A percentile compares a stretch with the other conserved stretches of the same genome.
Conservation (phyloP, 2,113 vertebrate species). For the Picathartes gymnocephalus region DNA sequence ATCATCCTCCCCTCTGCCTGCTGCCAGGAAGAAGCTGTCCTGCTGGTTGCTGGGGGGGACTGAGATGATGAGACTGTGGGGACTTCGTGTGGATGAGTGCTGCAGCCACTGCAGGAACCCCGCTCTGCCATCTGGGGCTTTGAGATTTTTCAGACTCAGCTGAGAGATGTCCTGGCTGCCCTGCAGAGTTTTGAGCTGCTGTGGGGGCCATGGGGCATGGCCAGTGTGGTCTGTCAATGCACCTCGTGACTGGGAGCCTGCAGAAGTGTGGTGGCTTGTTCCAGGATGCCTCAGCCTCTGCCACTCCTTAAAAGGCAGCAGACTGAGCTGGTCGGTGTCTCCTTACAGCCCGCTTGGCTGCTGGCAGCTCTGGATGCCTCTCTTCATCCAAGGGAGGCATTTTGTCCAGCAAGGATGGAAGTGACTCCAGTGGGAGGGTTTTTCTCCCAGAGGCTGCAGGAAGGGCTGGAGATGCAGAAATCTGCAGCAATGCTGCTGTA, state of each 20-base stretch:
- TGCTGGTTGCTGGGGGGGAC: not conserved
- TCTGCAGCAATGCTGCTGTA: not conserved
- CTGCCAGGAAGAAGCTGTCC: not conserved
- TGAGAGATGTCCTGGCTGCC: not conserved
- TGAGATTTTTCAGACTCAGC: not conserved
- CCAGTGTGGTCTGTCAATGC: not conserved
- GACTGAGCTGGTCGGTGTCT: not conserved
- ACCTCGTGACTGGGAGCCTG: rapidly evolving
- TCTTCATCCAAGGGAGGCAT: not conserved
- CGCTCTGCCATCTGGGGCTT: rapidly evolving
- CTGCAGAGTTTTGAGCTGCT: not conserved
- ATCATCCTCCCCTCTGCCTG: not conserved
- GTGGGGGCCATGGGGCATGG: rapidly evolving
- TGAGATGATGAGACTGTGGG: not conserved
- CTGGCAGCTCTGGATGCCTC: not conserved
- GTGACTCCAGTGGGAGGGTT: not conserved
- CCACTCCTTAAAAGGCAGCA: slow-evolving; percentile 23
- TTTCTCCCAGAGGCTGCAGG: not conserved
- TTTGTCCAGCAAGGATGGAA: rapidly evolving
- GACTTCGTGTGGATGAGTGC: rapidly evolving
- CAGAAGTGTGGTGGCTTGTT: not conserved
- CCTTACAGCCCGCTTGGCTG: not conserved
- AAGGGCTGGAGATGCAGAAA: not conserved
- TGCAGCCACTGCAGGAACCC: not conserved
- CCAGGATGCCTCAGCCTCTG: not conserved